Evolutionary conservation across 2,797 vertebrate species (phyloP).

Genomic region (Gouania willdenowi): DNA sequence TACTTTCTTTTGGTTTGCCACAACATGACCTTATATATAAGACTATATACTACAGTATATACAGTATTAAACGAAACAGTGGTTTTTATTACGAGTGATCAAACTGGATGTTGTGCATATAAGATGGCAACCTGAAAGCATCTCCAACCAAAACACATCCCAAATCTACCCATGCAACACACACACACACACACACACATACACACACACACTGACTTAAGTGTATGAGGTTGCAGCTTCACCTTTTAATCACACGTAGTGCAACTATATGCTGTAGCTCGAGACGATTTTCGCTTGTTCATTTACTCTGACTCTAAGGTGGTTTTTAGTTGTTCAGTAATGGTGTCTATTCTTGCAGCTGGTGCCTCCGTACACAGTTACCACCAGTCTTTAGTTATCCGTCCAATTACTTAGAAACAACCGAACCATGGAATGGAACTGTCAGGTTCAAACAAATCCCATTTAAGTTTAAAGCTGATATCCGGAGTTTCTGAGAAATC

Average conservation of each 20-base stretch:
- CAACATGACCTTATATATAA: constrained; percentile 58
- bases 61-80: constrained; percentile 76
- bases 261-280: constrained; percentile 41
- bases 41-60: constrained; percentile 70
- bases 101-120: constrained; percentile 75
- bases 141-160: too few species aligned
- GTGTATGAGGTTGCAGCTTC: neutral
- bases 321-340: constrained; percentile 22
- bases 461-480: too few species aligned
- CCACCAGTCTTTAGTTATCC: constrained; percentile 32
- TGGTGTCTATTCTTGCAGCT: constrained; percentile 64
- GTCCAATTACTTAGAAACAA: too few species aligned
- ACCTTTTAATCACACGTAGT: constrained; percentile 32
- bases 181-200: neutral
- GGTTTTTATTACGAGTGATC: constrained; percentile 44
- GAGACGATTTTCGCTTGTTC: constrained; percentile 27
- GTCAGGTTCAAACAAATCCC: too few species aligned
- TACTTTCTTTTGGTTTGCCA: constrained; percentile 74
- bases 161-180: neutral
- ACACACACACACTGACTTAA: constrained; percentile 10
- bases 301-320: constrained; percentile 41
- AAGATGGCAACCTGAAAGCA: too few species aligned
- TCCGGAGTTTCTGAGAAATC: too few species aligned
- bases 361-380: constrained; percentile 77
- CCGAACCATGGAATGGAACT: too few species aligned